These are phyloP conservation scores for Diadophis punctatus DNA, from an alignment of 2,113 vertebrate species.

Conservation along the genomic window DNA sequence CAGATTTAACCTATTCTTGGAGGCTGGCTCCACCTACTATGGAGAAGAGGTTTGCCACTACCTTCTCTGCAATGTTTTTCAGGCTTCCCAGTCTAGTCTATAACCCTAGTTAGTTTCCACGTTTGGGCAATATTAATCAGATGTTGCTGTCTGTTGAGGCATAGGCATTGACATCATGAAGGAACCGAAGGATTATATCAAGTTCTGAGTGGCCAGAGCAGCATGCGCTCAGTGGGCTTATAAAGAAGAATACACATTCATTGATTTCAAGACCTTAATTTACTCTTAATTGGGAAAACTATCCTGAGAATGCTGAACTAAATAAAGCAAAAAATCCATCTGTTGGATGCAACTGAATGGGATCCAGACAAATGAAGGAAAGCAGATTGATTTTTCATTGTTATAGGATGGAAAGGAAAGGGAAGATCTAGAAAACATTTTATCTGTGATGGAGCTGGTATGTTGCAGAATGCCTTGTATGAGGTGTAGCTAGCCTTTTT, in stretches of 20 bases:
- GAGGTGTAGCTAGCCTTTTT: conserved; percentile 54
- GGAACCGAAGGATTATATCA: background rate
- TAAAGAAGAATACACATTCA: background rate
- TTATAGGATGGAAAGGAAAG: conserved; percentile 70
- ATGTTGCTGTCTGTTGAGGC: background rate
- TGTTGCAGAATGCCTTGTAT: conserved; percentile 63
- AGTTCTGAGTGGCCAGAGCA: background rate
- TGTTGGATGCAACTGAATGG: conserved; percentile 47
- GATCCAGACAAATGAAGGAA: conserved; percentile 77
- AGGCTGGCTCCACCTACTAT: no score
- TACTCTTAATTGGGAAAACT: background rate
- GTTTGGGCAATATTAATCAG: background rate
- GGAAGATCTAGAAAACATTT: conserved; percentile 74
- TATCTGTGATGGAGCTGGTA: conserved; percentile 69
- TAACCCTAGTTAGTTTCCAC: background rate
- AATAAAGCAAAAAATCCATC: background rate
- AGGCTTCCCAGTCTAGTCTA: background rate
- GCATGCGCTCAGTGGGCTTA: background rate
- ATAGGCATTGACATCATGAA: background rate
- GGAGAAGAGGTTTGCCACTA: background rate
- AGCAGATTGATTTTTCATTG: conserved; percentile 67
- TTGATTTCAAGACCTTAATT: background rate
- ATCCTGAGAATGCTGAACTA: background rate
- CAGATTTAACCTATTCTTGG: no score
- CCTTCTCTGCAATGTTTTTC: background rate